Conservation (phyloP, 2,113 vertebrate species). For the Sceloporus tristichus region DNA sequence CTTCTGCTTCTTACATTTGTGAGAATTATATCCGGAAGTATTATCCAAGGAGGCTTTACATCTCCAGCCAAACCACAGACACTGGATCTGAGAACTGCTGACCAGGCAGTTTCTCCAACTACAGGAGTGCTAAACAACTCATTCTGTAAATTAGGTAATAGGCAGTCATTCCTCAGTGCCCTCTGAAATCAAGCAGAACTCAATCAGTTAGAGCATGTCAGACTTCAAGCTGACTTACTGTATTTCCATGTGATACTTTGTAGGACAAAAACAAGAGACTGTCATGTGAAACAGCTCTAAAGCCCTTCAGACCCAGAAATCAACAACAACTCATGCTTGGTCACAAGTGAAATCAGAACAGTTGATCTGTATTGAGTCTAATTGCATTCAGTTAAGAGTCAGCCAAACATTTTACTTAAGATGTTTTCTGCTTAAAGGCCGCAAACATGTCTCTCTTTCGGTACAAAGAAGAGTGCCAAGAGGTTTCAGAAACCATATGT, state of each 20-base stretch:
- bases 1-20: too few relatives aligned
- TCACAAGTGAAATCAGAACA: constrained; percentile 53
- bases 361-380: constrained; percentile 31
- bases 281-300: constrained; percentile 40
- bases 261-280: constrained; percentile 40
- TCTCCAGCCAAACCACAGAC: too few relatives aligned
- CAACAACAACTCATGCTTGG: constrained; percentile 35
- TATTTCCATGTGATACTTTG: constrained; percentile 28
- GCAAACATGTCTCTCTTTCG: not conserved
- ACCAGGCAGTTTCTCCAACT: not conserved
- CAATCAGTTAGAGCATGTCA: not conserved
- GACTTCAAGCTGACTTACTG: not conserved
- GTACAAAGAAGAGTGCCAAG: not conserved
- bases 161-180: not conserved
- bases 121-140: not conserved
- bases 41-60: not conserved
- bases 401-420: constrained; percentile 9
- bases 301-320: constrained; percentile 44
- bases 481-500: not conserved
- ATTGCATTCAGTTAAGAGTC: constrained; percentile 12
- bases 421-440: constrained; percentile 22
- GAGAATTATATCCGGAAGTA: not conserved
- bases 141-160: not conserved
- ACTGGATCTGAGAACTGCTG: not conserved
- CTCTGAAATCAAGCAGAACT: not conserved